phyloP scores from a whole-genome alignment of 2,888 invertebrate species.

The Neria commutata region DNA sequence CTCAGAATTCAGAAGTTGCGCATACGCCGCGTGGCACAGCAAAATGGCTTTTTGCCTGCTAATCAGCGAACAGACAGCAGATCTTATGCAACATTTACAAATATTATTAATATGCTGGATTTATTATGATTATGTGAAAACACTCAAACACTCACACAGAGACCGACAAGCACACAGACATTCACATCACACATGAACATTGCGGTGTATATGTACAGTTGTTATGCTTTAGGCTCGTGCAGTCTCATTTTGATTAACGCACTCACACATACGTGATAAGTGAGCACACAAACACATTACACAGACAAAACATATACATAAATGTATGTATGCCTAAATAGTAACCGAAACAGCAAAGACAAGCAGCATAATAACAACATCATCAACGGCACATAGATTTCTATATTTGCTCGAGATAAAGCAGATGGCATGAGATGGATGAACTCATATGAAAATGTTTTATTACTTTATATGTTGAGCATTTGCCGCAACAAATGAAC shows the following conservation, averaged over 20 bases:
- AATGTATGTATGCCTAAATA: neutral
- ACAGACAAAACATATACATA: neutral
- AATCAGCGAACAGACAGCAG: too few relatives aligned
- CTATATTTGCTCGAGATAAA: neutral
- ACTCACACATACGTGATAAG: neutral
- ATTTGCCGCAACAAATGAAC: conserved; percentile 19
- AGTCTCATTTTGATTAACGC: neutral
- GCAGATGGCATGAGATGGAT: conserved; percentile 3
- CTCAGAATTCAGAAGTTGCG: too few relatives aligned
- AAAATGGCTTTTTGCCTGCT: too few relatives aligned
- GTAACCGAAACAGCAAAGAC: neutral
- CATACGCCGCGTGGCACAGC: too few relatives aligned
- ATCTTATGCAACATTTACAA: too few relatives aligned
- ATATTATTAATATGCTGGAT: too few relatives aligned
- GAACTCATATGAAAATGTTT: conserved; percentile 19
- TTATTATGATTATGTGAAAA: too few relatives aligned
- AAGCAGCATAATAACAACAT: neutral
- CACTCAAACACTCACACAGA: too few relatives aligned
- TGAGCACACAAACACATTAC: neutral
- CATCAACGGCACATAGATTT: neutral
- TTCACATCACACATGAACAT: too few relatives aligned
- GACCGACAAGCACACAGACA: too few relatives aligned
- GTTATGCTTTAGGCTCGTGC: too few relatives aligned
- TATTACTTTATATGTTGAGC: conserved; percentile 14
- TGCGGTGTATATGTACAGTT: too few relatives aligned